Evolutionary conservation across 1,140 invertebrate species (phyloP).

Genomic region (Piezodorus guildinii): DNA sequence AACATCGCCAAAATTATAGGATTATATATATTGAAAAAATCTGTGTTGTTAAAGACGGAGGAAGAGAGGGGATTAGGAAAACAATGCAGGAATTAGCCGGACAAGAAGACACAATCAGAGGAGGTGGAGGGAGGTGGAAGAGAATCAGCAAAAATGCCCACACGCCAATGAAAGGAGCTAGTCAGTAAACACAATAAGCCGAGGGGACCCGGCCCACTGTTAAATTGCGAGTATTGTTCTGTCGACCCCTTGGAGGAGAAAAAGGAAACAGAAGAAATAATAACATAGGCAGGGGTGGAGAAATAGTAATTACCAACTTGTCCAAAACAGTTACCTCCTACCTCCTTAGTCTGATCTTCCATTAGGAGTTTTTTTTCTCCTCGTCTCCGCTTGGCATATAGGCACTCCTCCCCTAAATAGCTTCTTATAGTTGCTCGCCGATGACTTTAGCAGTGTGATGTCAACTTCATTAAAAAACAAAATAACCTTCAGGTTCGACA

Average conservation of each 20-base stretch:
- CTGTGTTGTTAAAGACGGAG: neutral
- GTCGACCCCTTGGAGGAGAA: neutral
- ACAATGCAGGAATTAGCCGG: constrained; percentile 5
- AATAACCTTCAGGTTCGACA: too few relatives aligned
- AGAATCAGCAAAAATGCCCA: constrained; percentile 5
- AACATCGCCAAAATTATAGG: too few relatives aligned
- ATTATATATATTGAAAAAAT: too few relatives aligned
- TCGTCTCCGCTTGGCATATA: too few relatives aligned
- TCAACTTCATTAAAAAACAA: too few relatives aligned
- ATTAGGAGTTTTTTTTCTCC: too few relatives aligned
- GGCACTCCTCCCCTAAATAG: too few relatives aligned
- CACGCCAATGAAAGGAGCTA: constrained; percentile 5
- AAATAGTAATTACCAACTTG: constrained; percentile 6
- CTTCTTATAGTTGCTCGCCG: too few relatives aligned
- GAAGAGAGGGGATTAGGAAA: neutral
- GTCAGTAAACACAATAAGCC: neutral
- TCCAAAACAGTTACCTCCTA: neutral
- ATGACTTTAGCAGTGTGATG: too few relatives aligned
- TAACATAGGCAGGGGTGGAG: neutral
- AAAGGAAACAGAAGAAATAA: constrained; percentile 9
- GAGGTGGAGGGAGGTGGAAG: neutral
- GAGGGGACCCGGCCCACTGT: neutral
- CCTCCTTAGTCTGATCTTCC: too few relatives aligned
- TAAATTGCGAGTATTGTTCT: constrained; percentile 6
- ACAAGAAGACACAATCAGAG: constrained; percentile 5